phyloP scores from a whole-genome alignment of 1,140 invertebrate species.

The Ruditapes philippinarum region DNA sequence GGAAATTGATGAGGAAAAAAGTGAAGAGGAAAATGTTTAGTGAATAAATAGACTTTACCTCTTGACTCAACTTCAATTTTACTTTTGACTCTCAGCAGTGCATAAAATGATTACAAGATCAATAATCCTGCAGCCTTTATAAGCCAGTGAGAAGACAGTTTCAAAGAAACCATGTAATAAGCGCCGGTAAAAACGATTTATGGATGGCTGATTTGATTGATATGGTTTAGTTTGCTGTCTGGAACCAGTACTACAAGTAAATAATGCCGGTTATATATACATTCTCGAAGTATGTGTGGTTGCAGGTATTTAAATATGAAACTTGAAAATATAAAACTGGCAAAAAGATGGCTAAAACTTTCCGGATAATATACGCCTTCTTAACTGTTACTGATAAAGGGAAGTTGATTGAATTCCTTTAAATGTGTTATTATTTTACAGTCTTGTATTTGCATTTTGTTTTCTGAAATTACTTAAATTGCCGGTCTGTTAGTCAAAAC shows the following conservation, averaged over 20 bases:
- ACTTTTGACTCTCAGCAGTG: not conserved
- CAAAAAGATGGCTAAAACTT: not conserved
- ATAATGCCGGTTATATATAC: not conserved
- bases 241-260: constrained; percentile 13
- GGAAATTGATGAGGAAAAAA: not conserved
- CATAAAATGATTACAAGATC: too few species aligned
- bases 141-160: constrained; percentile 22
- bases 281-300: constrained; percentile 2
- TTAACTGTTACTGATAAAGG: not conserved
- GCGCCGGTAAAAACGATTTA: constrained; percentile 24
- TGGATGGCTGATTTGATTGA: constrained; percentile 52
- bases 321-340: too few species aligned
- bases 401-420: too few species aligned
- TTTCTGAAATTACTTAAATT: too few species aligned
- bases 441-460: too few species aligned
- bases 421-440: too few species aligned
- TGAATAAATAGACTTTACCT: too few species aligned
- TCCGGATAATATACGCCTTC: not conserved
- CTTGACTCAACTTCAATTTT: not conserved
- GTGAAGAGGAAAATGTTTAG: not conserved
- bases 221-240: constrained; percentile 22
- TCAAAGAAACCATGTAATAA: constrained; percentile 20
- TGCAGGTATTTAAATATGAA: too few species aligned
- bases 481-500: too few species aligned
- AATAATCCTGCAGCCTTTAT: not conserved